Base-by-base conservation (phyloP, 2,888 invertebrate species). In the Sphecodes monilicornis region DNA sequence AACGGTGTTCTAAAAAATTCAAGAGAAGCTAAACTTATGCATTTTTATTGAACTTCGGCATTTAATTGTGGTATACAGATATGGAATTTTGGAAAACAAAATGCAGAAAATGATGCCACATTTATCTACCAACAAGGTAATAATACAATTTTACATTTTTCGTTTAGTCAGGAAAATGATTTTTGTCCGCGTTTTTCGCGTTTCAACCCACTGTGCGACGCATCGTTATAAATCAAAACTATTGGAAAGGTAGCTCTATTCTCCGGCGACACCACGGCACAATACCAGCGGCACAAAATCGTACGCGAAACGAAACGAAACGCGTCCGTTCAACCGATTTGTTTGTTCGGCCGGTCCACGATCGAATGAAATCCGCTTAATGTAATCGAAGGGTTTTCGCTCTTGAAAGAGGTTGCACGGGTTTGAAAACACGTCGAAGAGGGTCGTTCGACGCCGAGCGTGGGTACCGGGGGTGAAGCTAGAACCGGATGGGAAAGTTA, bases 321-420 rank as follows among this genome's bases (percentile, higher is more conserved):
- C 16, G 66, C 64, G 77, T 29, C 50, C 85, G 73, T 26, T 72
- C 72, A 69, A 86, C 73, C 85, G 84, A 79, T 86, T 88, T 91
- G 89, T 90, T 90, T 90, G 88, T 72, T 66, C 86, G 87, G 57
- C 73, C 84, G 84, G 64, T 84, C 81, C 76, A 87, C 70, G 85
- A 83, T 80, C 81, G 80, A 89, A 76, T 86, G 88, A 91, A 89
- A 91, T 91, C 88, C 87, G 90, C 86, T 89, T 90, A 89, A 89
- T 82, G 75, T 84, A 88, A 85, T 87, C 85, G 86, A 82, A 36
- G 72, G 74, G 78, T 68, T 79, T 77, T 75, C 75, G 71, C 84
- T 66, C 71, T 50, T 46, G 54, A 41, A 64, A 68, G 78, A 76
- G 73, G 74, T 75, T 46, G 72, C 76, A 74, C 54, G 79, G 78